Evolutionary conservation across 1,140 invertebrate genomes (phyloP).

Genomic region (Drosophila bocqueti): DNA sequence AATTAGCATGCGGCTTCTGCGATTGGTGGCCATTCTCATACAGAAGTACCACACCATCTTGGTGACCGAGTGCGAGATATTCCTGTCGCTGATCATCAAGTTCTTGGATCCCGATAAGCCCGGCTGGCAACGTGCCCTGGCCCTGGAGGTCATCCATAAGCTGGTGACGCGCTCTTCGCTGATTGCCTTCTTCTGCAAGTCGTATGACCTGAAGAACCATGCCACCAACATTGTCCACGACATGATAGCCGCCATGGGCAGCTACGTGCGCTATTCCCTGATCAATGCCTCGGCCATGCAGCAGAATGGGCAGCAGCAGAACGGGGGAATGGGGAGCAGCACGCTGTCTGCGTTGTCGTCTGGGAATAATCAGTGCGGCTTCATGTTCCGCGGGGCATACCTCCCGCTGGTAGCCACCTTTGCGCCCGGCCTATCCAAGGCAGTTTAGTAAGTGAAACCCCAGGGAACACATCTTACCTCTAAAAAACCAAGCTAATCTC

Average conservation of each 20-base stretch:
- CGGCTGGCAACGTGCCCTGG: constrained; percentile 96
- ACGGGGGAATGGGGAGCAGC: constrained; percentile 81
- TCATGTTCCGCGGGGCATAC: constrained; percentile 96
- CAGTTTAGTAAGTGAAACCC: constrained; percentile 93
- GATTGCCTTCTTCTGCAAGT: constrained; percentile 96
- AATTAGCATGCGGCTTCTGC: constrained; percentile 96
- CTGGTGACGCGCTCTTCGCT: constrained; percentile 95
- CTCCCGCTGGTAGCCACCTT: constrained; percentile 94
- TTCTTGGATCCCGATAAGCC: constrained; percentile 98
- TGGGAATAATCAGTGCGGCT: constrained; percentile 93
- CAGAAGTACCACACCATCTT: constrained; percentile 97
- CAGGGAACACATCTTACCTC: no score
- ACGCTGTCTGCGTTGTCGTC: constrained; percentile 54
- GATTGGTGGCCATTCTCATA: constrained; percentile 96
- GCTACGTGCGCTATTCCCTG: constrained; percentile 98
- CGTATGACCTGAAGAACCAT: constrained; percentile 97
- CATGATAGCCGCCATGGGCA: constrained; percentile 97
- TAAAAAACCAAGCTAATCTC: background rate
- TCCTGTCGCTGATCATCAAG: constrained; percentile 97
- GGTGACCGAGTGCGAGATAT: constrained; percentile 99
- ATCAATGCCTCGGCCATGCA: constrained; percentile 76
- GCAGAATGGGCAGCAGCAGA: constrained; percentile 88
- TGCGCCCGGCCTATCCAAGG: constrained; percentile 93
- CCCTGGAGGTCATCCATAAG: constrained; percentile 98
- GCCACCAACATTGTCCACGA: constrained; percentile 97